These are phyloP conservation scores for Phyllotreta cruciferae DNA, from an alignment of 2,888 invertebrate genomes.

Conservation along the genomic window DNA sequence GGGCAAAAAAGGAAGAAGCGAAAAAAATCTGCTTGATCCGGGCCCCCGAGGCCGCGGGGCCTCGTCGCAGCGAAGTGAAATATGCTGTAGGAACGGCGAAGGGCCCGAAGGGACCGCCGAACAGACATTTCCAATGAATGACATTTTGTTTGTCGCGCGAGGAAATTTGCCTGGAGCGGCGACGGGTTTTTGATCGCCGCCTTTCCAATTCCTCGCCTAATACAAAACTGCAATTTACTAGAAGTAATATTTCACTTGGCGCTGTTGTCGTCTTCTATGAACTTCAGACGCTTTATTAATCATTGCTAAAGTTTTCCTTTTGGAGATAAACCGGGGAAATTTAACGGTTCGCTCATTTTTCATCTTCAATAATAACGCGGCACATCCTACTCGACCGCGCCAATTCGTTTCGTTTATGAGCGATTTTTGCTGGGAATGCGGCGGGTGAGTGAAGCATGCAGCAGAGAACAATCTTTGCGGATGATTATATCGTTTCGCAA, in stretches of 20 bases:
- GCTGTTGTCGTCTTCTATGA: conserved; percentile 13
- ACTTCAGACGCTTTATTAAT: conserved; percentile 7
- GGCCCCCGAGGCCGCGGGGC: conserved; percentile 16
- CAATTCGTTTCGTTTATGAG: conserved; percentile 1
- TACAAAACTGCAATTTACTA: conserved; percentile 4
- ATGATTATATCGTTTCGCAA: too few species aligned
- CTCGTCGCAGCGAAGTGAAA: conserved; percentile 29
- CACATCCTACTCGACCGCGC: conserved; percentile 3
- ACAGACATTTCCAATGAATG: conserved; percentile 26
- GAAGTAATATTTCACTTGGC: conserved; percentile 9
- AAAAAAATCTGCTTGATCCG: conserved; percentile 14
- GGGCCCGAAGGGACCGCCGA: conserved; percentile 18
- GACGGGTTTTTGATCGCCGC: conserved; percentile 5
- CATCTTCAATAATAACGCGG: conserved; percentile 8
- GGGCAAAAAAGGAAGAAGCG: conserved; percentile 5
- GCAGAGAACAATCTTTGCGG: too few species aligned
- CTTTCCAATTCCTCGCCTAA: neutral
- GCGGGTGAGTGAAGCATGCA: too few species aligned
- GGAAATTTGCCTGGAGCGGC: conserved; percentile 19
- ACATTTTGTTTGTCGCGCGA: conserved; percentile 21
- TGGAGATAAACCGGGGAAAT: conserved; percentile 9
- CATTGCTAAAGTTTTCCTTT: conserved; percentile 13
- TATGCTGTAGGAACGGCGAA: conserved; percentile 28
- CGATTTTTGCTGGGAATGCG: too few species aligned
- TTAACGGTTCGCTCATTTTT: conserved; percentile 13